Conservation (phyloP, 2,113 vertebrate genomes). For the Hyla sarda region DNA sequence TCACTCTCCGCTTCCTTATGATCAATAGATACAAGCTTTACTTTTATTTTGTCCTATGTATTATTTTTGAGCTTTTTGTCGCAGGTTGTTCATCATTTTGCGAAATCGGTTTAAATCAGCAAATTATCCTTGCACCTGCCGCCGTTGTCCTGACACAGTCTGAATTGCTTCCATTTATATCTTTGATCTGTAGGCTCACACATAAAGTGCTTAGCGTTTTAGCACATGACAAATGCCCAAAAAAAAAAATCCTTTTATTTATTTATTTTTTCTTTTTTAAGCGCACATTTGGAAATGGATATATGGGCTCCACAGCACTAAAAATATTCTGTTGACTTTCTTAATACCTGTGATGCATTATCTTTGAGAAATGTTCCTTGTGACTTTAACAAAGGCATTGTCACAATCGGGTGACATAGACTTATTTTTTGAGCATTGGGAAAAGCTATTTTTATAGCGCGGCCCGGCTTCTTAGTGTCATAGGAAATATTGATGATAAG, state of each 20-base stretch:
- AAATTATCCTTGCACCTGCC: conserved; percentile 55
- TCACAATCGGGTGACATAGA: conserved; percentile 43
- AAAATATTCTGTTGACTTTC: conserved; percentile 41
- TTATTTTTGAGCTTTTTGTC: conserved; percentile 45
- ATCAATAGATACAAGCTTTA: conserved; percentile 4
- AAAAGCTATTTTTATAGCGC: conserved; percentile 45
- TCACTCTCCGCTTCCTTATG: conserved; percentile 13
- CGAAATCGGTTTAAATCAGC: conserved; percentile 56
- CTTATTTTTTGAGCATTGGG: conserved; percentile 42
- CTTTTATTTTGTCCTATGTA: conserved; percentile 36
- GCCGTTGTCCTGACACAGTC: conserved; percentile 38
- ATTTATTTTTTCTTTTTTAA: conserved; percentile 19
- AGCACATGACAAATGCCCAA: conserved; percentile 32
- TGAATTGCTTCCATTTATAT: conserved; percentile 59
- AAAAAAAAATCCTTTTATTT: background rate
- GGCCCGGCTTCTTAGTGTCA: conserved; percentile 29
- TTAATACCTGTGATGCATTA: conserved; percentile 40
- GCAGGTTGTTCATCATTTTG: conserved; percentile 46
- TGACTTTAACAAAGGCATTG: conserved; percentile 50
- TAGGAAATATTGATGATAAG: conserved; percentile 56
- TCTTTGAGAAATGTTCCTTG: conserved; percentile 20
- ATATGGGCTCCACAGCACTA: background rate
- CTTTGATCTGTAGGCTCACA: conserved; percentile 55
- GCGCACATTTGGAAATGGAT: conserved; percentile 40
- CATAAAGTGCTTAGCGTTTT: conserved; percentile 43